Conservation (phyloP, 2,888 invertebrate genomes). For the Cylindroiulus punctatus region DNA sequence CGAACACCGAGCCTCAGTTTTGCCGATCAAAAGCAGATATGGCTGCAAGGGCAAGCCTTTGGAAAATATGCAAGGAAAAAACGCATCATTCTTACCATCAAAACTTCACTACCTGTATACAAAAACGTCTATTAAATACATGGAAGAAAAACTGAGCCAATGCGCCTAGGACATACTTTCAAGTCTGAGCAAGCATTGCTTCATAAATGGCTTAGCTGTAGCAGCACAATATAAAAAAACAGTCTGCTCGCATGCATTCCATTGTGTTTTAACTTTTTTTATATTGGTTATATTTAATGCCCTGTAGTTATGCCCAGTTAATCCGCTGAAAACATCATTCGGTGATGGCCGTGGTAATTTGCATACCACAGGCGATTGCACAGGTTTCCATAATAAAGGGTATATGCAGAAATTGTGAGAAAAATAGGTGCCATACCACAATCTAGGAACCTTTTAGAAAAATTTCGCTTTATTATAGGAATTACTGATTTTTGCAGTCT, state of each 20-base stretch:
- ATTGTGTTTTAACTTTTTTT: not conserved
- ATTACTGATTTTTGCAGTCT: no score
- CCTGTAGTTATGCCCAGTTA: slow-evolving; percentile 23
- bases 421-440: not conserved
- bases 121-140: slow-evolving; percentile 8
- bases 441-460: not conserved
- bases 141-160: not conserved
- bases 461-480: no score
- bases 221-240: not conserved
- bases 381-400: not conserved
- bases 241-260: slow-evolving; percentile 20
- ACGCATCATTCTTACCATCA: slow-evolving; percentile 23
- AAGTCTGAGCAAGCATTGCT: slow-evolving; percentile 6
- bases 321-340: not conserved
- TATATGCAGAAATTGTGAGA: not conserved
- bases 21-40: slow-evolving; percentile 11
- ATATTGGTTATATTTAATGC: not conserved
- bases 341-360: not conserved
- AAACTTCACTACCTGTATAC: not conserved
- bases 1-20: not conserved
- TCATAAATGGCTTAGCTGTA: not conserved
- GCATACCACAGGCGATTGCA: not conserved
- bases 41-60: slow-evolving; percentile 29
- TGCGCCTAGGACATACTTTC: not conserved
- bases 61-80: slow-evolving; percentile 10